Percentiles rank a stretch among this genome's conserved stretches.
phyloP scores from a whole-genome alignment of 1,140 invertebrate genomes.

The Trichonephila clavata region DNA sequence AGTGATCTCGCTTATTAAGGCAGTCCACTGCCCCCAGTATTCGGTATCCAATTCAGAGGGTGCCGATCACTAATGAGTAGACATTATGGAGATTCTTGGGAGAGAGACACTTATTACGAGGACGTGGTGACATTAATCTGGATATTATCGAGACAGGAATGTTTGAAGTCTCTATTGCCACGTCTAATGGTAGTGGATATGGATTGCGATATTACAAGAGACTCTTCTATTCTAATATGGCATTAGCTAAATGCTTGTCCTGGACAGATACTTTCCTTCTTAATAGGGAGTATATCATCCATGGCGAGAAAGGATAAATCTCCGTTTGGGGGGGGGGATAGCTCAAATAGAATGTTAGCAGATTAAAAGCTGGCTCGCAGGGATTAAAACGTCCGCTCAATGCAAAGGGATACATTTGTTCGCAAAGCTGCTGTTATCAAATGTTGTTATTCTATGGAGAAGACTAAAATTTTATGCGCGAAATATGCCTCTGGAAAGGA shows the following conservation, averaged over 20 bases:
- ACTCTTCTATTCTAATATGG: background rate
- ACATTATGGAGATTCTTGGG: slow-evolving; percentile 59
- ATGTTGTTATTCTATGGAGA: too few species aligned
- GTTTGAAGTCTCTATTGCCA: slow-evolving; percentile 21
- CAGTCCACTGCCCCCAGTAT: background rate
- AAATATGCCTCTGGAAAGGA: too few species aligned
- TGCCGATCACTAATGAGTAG: slow-evolving; percentile 43
- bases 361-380: background rate
- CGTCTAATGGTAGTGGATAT: slow-evolving; percentile 19
- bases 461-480: too few species aligned
- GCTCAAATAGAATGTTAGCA: background rate
- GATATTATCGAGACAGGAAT: slow-evolving; percentile 37
- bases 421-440: too few species aligned
- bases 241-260: background rate
- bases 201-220: background rate
- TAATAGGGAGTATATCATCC: background rate
- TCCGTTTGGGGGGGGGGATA: background rate
- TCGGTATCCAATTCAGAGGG: background rate
- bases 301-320: background rate
- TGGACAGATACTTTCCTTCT: background rate
- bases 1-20: slow-evolving; percentile 31
- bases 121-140: slow-evolving; percentile 55
- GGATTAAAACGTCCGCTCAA: too few species aligned
- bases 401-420: too few species aligned
- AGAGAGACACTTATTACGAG: slow-evolving; percentile 38